A percentile compares a stretch with the other conserved stretches of the same genome.
These are phyloP conservation scores for Lasioglossum albipes DNA, from an alignment of 1,140 invertebrate species.

Conservation along the genomic window DNA sequence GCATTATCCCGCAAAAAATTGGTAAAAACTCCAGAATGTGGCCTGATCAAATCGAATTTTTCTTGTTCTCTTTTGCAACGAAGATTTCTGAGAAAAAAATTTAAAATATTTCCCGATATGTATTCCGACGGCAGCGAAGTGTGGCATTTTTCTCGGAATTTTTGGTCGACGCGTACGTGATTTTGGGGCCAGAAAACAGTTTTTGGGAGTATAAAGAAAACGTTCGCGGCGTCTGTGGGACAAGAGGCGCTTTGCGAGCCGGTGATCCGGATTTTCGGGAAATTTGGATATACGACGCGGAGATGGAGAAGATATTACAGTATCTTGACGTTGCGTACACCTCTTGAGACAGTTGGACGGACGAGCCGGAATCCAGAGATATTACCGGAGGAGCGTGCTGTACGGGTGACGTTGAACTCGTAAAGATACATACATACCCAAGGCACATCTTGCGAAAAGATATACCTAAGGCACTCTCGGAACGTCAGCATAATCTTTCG, in stretches of 20 bases:
- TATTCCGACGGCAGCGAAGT: too few species aligned
- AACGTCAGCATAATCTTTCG: slow-evolving; percentile 61
- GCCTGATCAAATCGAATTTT: too few species aligned
- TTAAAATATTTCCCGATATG: too few species aligned
- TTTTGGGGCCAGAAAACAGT: too few species aligned
- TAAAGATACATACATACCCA: slow-evolving; percentile 60
- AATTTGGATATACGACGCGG: slow-evolving; percentile 20
- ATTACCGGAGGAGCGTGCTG: slow-evolving; percentile 25
- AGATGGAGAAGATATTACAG: slow-evolving; percentile 19
- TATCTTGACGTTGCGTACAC: slow-evolving; percentile 21
- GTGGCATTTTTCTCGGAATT: too few species aligned
- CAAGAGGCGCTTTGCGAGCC: background rate
- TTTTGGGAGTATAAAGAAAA: background rate
- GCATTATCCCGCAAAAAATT: too few species aligned
- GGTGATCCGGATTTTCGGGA: slow-evolving; percentile 21
- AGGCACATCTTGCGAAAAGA: slow-evolving; percentile 49
- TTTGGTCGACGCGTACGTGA: too few species aligned
- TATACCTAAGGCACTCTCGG: slow-evolving; percentile 34
- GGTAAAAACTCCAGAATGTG: too few species aligned
- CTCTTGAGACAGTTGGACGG: slow-evolving; percentile 39
- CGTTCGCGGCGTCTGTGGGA: background rate
- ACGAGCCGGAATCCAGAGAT: slow-evolving; percentile 38
- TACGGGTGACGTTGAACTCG: slow-evolving; percentile 48
- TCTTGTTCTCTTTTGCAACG: too few species aligned
- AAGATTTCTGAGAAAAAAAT: too few species aligned